Conservation (phyloP, 1,140 invertebrate species). For the Saccostrea echinata region DNA sequence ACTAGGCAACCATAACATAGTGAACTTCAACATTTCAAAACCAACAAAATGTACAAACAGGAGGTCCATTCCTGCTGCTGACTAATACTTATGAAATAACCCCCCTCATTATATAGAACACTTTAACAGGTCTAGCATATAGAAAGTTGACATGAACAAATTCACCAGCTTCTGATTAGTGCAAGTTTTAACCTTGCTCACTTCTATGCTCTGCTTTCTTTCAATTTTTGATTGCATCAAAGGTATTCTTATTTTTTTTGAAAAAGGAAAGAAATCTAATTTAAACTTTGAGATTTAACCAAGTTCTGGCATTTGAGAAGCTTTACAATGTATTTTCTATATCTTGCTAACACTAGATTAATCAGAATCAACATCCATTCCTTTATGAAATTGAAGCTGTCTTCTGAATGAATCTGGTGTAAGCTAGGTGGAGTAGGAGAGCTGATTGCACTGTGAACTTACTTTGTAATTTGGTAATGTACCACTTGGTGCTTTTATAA, state of each 20-base stretch:
- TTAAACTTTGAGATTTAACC: neutral
- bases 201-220: no score
- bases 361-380: neutral
- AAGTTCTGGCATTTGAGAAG: neutral
- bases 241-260: neutral
- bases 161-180: neutral
- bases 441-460: neutral
- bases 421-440: neutral
- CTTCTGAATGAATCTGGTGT: neutral
- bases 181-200: no score
- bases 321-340: neutral
- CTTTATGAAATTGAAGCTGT: neutral
- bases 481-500: conserved; percentile 20
- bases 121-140: no score
- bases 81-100: no score
- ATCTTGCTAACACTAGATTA: neutral
- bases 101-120: no score
- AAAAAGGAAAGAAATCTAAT: neutral
- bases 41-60: no score
- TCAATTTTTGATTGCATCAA: neutral
- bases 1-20: no score
- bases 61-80: no score
- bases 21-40: no score
- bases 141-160: neutral
- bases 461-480: neutral